Evolutionary conservation across 2,113 vertebrate species (phyloP).

Genomic region (Leptocoma aspasia): DNA sequence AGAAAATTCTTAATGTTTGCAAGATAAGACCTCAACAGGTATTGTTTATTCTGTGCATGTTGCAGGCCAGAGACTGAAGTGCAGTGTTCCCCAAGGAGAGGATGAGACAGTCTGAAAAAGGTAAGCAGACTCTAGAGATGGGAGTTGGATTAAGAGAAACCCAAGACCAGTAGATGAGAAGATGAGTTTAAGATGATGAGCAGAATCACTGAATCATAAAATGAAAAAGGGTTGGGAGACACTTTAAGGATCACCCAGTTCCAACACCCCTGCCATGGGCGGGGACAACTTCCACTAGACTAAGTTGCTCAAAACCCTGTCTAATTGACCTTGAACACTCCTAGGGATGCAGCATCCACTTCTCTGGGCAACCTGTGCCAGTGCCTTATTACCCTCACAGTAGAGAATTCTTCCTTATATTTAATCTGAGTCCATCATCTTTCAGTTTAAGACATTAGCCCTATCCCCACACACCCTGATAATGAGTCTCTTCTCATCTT

Average conservation of each 20-base stretch:
- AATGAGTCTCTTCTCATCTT: neutral
- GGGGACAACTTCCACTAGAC: neutral
- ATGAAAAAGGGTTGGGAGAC: neutral
- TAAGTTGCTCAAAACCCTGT: neutral
- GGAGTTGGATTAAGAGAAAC: neutral
- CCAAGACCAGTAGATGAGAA: neutral
- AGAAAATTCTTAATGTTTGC: neutral
- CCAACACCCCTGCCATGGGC: accelerated
- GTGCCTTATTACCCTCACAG: neutral
- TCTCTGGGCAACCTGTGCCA: neutral
- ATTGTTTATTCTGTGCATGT: neutral
- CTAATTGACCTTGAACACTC: neutral
- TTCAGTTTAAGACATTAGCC: neutral
- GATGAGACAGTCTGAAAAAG: neutral
- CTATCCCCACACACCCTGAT: neutral
- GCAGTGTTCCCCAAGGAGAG: too few species aligned
- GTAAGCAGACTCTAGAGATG: neutral
- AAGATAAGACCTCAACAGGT: neutral
- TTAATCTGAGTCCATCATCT: neutral
- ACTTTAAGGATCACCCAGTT: neutral
- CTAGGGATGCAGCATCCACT: neutral
- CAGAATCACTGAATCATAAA: neutral
- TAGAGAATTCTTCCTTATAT: neutral
- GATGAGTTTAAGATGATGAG: neutral
- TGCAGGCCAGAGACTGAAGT: neutral